A percentile compares a stretch with the other conserved stretches of the same genome.
Conservation (phyloP, 1,140 invertebrate species). For the Camponotus vicinus region DNA sequence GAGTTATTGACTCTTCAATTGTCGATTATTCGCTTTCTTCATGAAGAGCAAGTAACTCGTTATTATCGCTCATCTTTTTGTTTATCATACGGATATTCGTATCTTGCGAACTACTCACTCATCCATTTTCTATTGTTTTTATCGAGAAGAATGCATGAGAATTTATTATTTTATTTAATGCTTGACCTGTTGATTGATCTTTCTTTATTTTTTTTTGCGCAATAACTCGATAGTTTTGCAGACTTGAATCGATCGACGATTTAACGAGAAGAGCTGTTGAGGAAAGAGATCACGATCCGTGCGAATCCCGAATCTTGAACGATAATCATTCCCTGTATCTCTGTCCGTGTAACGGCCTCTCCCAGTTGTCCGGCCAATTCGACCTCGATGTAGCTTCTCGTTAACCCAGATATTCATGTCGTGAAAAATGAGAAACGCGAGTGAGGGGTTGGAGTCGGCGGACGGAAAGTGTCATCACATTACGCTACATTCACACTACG, state of each 20-base stretch:
- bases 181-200: conserved; percentile 16
- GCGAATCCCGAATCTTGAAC: conserved; percentile 21
- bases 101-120: background rate
- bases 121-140: background rate
- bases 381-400: conserved; percentile 68
- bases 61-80: background rate
- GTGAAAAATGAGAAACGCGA: conserved; percentile 48
- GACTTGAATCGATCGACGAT: background rate
- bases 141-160: background rate
- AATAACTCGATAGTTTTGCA: background rate
- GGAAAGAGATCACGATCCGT: background rate
- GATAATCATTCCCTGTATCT: background rate
- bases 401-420: conserved; percentile 75
- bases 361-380: conserved; percentile 46
- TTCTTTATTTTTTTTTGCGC: background rate
- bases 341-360: conserved; percentile 49
- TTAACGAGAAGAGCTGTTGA: conserved; percentile 2
- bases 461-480: background rate
- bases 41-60: background rate
- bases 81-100: background rate
- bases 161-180: background rate
- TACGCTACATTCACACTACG: conserved; percentile 31
- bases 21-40: background rate
- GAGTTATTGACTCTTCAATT: background rate
- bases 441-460: background rate